A percentile compares a stretch with the other conserved stretches of the same genome.
Conservation (phyloP, 2,113 vertebrate species). For the Ceratotherium simum region DNA sequence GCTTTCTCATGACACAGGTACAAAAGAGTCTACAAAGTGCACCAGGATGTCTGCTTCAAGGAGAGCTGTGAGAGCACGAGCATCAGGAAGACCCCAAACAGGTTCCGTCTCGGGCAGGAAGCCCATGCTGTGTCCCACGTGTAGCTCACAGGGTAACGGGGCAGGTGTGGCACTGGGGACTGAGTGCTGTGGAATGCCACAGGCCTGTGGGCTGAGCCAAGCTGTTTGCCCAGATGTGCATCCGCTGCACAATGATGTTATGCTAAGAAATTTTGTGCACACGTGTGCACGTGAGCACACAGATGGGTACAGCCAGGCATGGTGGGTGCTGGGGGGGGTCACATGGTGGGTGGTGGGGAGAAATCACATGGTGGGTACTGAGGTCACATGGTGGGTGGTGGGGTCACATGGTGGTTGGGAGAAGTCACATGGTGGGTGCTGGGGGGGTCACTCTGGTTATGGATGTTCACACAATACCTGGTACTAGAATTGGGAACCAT, state of each 20-base stretch:
- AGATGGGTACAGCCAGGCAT: not conserved
- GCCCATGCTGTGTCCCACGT: rapidly evolving
- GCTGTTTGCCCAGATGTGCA: rapidly evolving
- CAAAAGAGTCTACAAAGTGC: conserved; percentile 93
- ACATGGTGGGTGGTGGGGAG: not conserved
- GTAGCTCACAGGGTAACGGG: rapidly evolving
- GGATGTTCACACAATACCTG: rapidly evolving
- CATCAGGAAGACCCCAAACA: conserved; percentile 85
- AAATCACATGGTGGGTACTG: not conserved
- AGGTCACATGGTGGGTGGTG: no score
- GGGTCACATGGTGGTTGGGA: not conserved
- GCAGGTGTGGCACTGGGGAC: not conserved
- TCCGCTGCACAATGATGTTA: rapidly evolving
- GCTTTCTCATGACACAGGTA: conserved; percentile 88
- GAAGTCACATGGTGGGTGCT: not conserved
- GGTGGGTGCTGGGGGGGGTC: no score
- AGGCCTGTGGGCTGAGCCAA: not conserved
- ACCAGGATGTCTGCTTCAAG: conserved; percentile 94
- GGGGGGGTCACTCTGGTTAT: not conserved
- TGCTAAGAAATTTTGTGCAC: not conserved
- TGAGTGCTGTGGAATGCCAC: not conserved
- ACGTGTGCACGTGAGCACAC: rapidly evolving
- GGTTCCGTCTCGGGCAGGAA: conserved; percentile 75
- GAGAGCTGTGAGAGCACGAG: conserved; percentile 92
- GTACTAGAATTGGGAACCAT: rapidly evolving